Evolutionary conservation across 2,797 vertebrate genomes (phyloP), one percentile per base, ranked within the genome.

Genomic region (Poeciliopsis turneri): DNA sequence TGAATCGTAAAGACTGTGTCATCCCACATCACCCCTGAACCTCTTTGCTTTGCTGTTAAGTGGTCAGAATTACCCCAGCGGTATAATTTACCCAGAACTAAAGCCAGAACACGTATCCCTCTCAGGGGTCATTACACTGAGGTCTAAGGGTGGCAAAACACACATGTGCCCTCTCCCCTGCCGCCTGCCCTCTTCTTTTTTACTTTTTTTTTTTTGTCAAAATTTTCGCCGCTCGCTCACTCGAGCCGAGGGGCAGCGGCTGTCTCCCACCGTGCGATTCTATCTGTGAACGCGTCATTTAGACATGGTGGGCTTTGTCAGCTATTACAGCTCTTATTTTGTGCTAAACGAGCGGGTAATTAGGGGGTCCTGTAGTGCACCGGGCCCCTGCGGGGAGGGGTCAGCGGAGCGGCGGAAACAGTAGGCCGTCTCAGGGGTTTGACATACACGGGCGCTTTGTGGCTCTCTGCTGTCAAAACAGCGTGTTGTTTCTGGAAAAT

Each of bases 321-420:
- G 87, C 92, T 93, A 95, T 94, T 95, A 94, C 91, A 89, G 86
- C 90, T 93, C 89, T 76, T 89, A 94, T 93, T 94, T 93, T 91
- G 92, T 93, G 94, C 93, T 94, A 95, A 94, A 95, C 88, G 89
- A 93, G 91, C 89, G 86, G 86, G 90, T 94, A 93, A 94, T 95
- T 96, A 95, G 92, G 94, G 94, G 92, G 94, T 93, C 90, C 93
- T 89, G 79, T 79, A 85, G 84, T 87, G 76, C 86, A 72, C 68
- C 11, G 80, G 86, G 87, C 82, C 77, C 78, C 84, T 82, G 25
- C 57, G 73, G 78, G 84, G 85, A 88, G 86, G 76, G 87, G 85
- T 83, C 77, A 76, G 74, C 20, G 68, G 66, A 45, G 55, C 76
- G 82, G 81, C 86, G 70, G 84, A 82, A 92, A 91, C 90, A 90